These are phyloP conservation scores for Amblyraja radiata DNA, from an alignment of 2,797 vertebrate genomes.

Conservation along the genomic window DNA sequence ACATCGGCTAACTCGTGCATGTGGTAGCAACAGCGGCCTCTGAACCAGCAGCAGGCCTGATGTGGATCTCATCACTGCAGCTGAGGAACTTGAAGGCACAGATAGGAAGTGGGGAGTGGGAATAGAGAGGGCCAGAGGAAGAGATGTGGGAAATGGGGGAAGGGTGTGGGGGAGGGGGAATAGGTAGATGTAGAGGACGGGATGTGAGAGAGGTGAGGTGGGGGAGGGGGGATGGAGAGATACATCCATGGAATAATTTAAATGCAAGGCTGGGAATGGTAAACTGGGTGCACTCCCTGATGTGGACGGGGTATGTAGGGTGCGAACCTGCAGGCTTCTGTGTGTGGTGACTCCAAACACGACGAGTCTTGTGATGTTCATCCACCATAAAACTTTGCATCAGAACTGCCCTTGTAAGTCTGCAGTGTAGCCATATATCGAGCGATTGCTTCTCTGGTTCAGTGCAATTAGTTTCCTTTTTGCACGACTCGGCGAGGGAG, in stretches of 20 bases:
- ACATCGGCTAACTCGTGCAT: no score
- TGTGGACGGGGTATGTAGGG: not conserved
- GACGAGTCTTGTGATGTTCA: no score
- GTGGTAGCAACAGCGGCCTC: no score
- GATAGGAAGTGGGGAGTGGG: not conserved
- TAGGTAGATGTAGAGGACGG: not conserved
- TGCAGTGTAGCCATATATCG: not conserved
- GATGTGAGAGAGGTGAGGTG: not conserved
- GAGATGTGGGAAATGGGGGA: not conserved
- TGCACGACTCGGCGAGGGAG: not conserved
- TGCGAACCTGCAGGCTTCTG: no score
- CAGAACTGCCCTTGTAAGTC: not conserved
- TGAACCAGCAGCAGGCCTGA: not conserved
- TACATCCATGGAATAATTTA: not conserved
- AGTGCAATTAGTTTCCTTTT: not conserved
- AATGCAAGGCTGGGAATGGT: not conserved
- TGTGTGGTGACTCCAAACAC: no score
- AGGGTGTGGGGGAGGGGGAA: no score
- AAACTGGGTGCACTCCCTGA: not conserved
- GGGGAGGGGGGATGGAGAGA: not conserved
- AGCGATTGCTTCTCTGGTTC: not conserved
- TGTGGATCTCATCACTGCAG: not conserved
- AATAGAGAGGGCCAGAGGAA: no score
- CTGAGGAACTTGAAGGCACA: not conserved
- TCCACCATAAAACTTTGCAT: not conserved